Conservation (phyloP, 2,888 invertebrate species). For the Nymphalis polychloros region DNA sequence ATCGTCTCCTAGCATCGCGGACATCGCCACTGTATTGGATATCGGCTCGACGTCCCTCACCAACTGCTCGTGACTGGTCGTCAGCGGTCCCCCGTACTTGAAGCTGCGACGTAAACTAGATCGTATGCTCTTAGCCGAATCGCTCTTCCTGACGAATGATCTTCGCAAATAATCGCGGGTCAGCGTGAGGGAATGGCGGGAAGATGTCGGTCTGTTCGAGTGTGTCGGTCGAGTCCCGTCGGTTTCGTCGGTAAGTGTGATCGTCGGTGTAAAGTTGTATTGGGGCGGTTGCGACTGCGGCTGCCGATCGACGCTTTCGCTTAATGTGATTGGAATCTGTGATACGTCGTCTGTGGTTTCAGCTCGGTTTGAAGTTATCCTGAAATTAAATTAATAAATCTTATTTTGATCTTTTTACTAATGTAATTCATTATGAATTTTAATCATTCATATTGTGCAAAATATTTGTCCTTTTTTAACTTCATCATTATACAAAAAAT, state of each 20-base stretch:
- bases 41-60: conserved; percentile 84
- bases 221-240: conserved; percentile 42
- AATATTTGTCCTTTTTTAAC: no score
- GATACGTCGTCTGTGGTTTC: conserved; percentile 58
- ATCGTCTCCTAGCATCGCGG: conserved; percentile 63
- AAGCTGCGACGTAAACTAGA: conserved; percentile 72
- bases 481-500: no score
- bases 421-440: no score
- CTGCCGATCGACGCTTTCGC: conserved; percentile 67
- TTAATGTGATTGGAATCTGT: conserved; percentile 69
- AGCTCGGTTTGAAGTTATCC: conserved; percentile 64
- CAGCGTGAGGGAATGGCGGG: conserved; percentile 61
- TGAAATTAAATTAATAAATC: conserved; percentile 39
- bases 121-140: conserved; percentile 69
- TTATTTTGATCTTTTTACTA: no score
- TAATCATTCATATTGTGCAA: no score
- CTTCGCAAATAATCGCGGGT: conserved; percentile 66
- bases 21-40: conserved; percentile 75
- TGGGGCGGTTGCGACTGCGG: conserved; percentile 53
- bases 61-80: conserved; percentile 82
- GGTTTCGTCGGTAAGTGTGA: conserved; percentile 65
- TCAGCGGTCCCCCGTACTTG: conserved; percentile 67
- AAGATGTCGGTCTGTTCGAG: conserved; percentile 48
- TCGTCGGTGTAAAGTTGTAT: conserved; percentile 55
- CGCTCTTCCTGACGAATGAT: conserved; percentile 71